A percentile compares a stretch with the other conserved stretches of the same genome.
Conservation (phyloP, 2,888 invertebrate species). For the Epirrhoe tristata region DNA sequence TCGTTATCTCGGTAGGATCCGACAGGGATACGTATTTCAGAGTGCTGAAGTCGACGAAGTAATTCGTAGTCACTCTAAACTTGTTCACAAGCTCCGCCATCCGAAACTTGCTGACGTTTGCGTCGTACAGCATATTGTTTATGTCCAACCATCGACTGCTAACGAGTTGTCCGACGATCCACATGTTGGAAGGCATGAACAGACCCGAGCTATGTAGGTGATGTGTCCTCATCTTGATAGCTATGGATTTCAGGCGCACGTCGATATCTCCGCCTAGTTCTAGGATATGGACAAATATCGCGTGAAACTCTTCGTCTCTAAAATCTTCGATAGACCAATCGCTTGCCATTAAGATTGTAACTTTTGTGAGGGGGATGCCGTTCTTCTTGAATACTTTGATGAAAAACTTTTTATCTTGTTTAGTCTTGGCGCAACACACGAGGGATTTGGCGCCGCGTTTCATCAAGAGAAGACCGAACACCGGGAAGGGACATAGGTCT, state of each 20-base stretch:
- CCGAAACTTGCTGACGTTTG: slow-evolving; percentile 81
- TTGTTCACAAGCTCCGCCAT: slow-evolving; percentile 85
- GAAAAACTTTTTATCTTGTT: slow-evolving; percentile 72
- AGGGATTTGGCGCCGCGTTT: slow-evolving; percentile 77
- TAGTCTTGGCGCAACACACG: slow-evolving; percentile 71
- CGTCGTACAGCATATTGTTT: slow-evolving; percentile 84
- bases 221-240: slow-evolving; percentile 58
- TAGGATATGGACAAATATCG: slow-evolving; percentile 83
- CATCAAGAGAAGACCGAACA: slow-evolving; percentile 86
- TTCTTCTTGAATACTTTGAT: slow-evolving; percentile 72
- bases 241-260: slow-evolving; percentile 59
- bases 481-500: slow-evolving; percentile 87
- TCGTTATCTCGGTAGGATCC: slow-evolving; percentile 59
- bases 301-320: slow-evolving; percentile 73
- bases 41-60: slow-evolving; percentile 74
- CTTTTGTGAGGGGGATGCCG: slow-evolving; percentile 63
- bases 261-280: slow-evolving; percentile 86
- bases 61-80: slow-evolving; percentile 86
- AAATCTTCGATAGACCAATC: slow-evolving; percentile 61
- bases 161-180: slow-evolving; percentile 85
- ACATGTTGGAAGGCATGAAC: slow-evolving; percentile 81
- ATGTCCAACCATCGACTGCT: slow-evolving; percentile 85
- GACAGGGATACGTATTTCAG: slow-evolving; percentile 73
- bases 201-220: slow-evolving; percentile 75
- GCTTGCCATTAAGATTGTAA: slow-evolving; percentile 68